phyloP scores from a whole-genome alignment of 2,888 invertebrate genomes.

The Morpho helenor region DNA sequence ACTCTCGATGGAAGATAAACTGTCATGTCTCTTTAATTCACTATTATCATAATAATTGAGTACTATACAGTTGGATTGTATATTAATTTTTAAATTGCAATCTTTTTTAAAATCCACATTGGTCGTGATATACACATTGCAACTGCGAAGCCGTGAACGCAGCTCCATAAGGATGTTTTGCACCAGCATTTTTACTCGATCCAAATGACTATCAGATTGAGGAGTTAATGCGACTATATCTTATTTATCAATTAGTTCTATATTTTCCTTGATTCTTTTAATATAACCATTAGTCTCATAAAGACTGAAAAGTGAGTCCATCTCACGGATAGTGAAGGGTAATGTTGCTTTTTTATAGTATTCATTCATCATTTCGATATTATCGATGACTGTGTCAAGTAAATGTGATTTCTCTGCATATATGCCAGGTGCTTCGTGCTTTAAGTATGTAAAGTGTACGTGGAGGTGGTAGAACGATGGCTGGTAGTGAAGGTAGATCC shows the following conservation, averaged over 20 bases:
- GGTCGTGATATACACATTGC: constrained; percentile 79
- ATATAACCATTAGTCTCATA: constrained; percentile 80
- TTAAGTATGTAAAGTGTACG: constrained; percentile 92
- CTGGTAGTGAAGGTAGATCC: constrained; percentile 96
- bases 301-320: constrained; percentile 84
- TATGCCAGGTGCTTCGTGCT: constrained; percentile 90
- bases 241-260: constrained; percentile 56
- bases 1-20: constrained; percentile 70
- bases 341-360: constrained; percentile 92
- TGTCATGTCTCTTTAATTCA: constrained; percentile 50
- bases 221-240: constrained; percentile 9
- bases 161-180: constrained; percentile 79
- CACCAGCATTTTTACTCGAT: constrained; percentile 53
- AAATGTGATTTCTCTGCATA: constrained; percentile 92
- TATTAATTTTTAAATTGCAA: constrained; percentile 67
- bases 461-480: constrained; percentile 98
- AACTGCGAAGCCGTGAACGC: constrained; percentile 78
- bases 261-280: constrained; percentile 56
- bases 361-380: constrained; percentile 88
- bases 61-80: constrained; percentile 65
- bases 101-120: constrained; percentile 61
- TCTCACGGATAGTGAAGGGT: constrained; percentile 88
- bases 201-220: neutral
- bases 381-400: constrained; percentile 92
- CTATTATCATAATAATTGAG: constrained; percentile 62